A percentile compares a stretch with the other conserved stretches of the same genome.
Evolutionary conservation across 2,113 vertebrate genomes (phyloP).

Genomic region (Halcyon senegalensis): DNA sequence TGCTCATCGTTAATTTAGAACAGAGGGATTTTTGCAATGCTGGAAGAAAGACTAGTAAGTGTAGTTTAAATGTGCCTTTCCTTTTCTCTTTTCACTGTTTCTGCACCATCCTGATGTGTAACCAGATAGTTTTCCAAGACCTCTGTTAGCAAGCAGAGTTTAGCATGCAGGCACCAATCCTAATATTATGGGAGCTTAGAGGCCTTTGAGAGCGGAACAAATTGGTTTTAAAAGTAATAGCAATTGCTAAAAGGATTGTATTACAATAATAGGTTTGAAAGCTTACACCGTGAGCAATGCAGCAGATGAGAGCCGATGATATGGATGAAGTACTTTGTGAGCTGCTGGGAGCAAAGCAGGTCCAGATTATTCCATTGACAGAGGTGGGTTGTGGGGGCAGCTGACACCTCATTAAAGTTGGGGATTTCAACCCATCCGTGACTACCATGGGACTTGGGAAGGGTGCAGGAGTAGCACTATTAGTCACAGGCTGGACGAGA

Average conservation of each 20-base stretch:
- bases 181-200: constrained; percentile 7
- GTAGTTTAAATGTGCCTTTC: not conserved
- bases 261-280: not conserved
- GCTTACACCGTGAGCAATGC: not conserved
- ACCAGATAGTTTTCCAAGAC: not conserved
- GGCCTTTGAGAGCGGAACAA: not conserved
- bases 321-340: not conserved
- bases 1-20: not conserved
- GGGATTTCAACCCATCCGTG: not conserved
- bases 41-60: not conserved
- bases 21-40: not conserved
- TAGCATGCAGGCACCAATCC: not conserved
- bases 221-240: constrained; percentile 26
- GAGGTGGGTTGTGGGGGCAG: not conserved
- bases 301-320: not conserved
- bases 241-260: not conserved
- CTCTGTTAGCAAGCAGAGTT: not conserved
- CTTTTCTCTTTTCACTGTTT: not conserved
- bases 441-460: not conserved
- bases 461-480: not conserved
- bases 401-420: not conserved
- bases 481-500: not conserved
- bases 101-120: not conserved
- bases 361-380: not conserved
- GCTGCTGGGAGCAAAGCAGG: not conserved